Conservation (phyloP, 2,797 vertebrate species). For the Bufotes viridis region DNA sequence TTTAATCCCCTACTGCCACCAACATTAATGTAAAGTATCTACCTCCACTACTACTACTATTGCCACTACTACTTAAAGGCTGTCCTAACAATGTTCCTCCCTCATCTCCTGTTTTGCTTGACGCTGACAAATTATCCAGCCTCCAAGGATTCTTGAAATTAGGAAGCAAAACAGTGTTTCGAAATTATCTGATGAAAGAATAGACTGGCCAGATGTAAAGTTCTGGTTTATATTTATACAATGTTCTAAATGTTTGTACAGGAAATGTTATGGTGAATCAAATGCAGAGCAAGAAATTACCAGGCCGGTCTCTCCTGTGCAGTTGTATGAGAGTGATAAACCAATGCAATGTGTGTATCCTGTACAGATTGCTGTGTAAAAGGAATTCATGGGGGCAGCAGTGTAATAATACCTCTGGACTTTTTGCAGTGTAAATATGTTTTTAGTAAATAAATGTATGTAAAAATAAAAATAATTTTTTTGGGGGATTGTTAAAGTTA, state of each 20-base stretch:
- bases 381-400: conserved; percentile 64
- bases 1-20: no score
- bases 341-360: conserved; percentile 54
- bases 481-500: no score
- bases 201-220: no score
- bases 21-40: no score
- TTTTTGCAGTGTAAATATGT: conserved; percentile 83
- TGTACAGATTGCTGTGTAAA: conserved; percentile 65
- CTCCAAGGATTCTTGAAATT: neutral
- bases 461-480: no score
- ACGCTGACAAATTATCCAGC: neutral
- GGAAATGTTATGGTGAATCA: neutral
- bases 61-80: neutral
- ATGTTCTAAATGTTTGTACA: no score
- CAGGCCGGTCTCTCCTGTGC: neutral
- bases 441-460: conserved; percentile 90
- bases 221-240: neutral
- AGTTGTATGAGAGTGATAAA: conserved; percentile 20
- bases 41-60: no score
- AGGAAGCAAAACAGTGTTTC: no score
- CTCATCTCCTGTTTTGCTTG: neutral
- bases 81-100: neutral
- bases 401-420: conserved; percentile 70
- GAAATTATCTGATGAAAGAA: no score
- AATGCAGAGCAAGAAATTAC: neutral